Percentiles rank a stretch among this genome's conserved stretches.
Evolutionary conservation across 2,113 vertebrate genomes (phyloP).

Genomic region (Hydrochoerus hydrochaeris): DNA sequence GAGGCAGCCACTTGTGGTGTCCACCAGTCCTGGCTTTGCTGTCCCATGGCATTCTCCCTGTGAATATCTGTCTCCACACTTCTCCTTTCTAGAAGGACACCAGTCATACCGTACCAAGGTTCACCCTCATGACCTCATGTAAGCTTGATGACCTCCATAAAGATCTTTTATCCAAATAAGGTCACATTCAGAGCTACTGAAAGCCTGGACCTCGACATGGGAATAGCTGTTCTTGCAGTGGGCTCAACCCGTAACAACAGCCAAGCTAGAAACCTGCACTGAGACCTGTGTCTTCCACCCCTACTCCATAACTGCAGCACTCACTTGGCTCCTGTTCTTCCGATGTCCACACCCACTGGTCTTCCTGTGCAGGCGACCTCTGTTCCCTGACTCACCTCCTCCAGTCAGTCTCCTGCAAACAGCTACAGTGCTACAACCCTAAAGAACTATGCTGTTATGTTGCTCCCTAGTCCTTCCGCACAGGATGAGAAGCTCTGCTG

Average conservation of each 20-base stretch:
- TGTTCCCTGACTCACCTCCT: background rate
- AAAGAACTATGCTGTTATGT: background rate
- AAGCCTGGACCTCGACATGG: background rate
- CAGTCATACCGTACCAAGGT: background rate
- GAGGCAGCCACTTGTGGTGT: background rate
- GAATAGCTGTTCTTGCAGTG: background rate
- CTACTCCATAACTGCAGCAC: background rate
- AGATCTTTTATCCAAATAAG: background rate
- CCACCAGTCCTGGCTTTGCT: no score
- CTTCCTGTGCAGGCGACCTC: background rate
- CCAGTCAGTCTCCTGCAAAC: background rate
- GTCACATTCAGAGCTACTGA: background rate
- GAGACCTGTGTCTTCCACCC: background rate
- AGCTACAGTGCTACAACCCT: background rate
- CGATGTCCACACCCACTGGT: no score
- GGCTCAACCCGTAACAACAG: no score
- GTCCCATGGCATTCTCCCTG: background rate
- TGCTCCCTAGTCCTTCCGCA: background rate
- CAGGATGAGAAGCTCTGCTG: background rate
- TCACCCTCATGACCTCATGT: background rate
- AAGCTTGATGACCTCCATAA: background rate
- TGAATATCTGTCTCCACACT: background rate
- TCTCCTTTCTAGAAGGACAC: background rate
- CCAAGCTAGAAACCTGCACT: background rate
- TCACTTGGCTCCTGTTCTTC: background rate